Evolutionary conservation across 1,140 invertebrate genomes (phyloP), one percentile per base, ranked within the genome.

Genomic region (Drosophila varians): DNA sequence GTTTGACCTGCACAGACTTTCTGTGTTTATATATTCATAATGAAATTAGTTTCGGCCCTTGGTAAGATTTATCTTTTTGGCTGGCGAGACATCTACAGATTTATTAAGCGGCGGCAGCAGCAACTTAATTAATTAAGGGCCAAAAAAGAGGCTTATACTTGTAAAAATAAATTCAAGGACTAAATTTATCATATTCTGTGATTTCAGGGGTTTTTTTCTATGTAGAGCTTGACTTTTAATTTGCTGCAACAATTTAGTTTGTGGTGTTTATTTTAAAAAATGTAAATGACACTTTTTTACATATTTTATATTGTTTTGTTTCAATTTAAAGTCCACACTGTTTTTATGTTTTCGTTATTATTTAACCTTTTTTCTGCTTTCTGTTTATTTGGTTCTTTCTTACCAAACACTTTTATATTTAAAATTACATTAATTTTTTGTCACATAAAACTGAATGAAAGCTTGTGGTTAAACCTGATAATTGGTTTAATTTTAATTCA

Each of bases 71-170:
- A 74, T 74, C 12, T 52, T 51, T 64, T 12, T 28, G 31, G 16
- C 38, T n/a, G 61, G 47, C 64, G 26, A 53, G 61, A 66, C 64
- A 23, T 21, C 46, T 74, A 9, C 38, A 42, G 70, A 74, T 73
- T 49, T 73, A 72, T 61, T 51, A 47, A 48, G 23, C 43, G 36
- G 36, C 23, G 48, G 16, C 31, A 55, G 36, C 23, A 36, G 49
- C 31, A 62, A 54, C 70, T 74, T 74, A 74, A 74, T 74, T 74
- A 73, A 74, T 64, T 51, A 74, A 11, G 31, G 51, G 28, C 55
- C 70, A 64, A 51, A 38, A 49, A 54, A 72, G 68, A 49, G 48
- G 56, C 49, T 55, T 31, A 34, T 38, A 73, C 28, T 73, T 31
- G 9, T 31, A 31, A 31, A 62, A 49, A 62, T 58, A 31, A 11